These are phyloP conservation scores for Scaptomyza polygonia DNA, from an alignment of 2,888 invertebrate genomes.

Conservation along the genomic window DNA sequence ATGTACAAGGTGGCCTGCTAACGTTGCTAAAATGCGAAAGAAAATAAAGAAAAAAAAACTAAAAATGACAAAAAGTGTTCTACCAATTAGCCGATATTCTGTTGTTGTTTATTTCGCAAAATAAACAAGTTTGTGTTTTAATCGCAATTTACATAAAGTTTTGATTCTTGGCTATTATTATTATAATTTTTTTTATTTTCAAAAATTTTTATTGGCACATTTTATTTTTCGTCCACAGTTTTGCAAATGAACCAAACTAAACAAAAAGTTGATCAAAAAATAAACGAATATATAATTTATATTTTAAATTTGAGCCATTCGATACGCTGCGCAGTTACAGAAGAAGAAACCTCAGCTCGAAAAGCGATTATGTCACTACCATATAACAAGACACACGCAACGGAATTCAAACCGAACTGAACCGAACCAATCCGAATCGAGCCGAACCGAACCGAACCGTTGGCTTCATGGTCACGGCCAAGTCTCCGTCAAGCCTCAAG, in stretches of 20 bases:
- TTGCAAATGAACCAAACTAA: conserved; percentile 61
- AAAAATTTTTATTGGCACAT: conserved; percentile 71
- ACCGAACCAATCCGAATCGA: no score
- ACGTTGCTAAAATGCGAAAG: conserved; percentile 72
- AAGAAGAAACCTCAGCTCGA: conserved; percentile 60
- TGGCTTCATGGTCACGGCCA: conserved; percentile 75
- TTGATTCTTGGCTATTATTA: conserved; percentile 57
- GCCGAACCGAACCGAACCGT: conserved; percentile 32
- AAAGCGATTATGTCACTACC: conserved; percentile 67
- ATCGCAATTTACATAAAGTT: conserved; percentile 73
- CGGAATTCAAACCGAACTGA: conserved; percentile 46
- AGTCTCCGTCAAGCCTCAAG: conserved; percentile 37
- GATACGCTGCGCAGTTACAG: conserved; percentile 75
- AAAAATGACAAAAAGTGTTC: conserved; percentile 48
- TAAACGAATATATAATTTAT: no score
- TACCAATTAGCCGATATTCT: conserved; percentile 64
- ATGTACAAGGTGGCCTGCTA: conserved; percentile 49
- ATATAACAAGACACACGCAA: conserved; percentile 68
- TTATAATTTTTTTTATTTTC: conserved; percentile 33
- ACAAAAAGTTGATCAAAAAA: no score
- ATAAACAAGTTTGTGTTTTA: conserved; percentile 63
- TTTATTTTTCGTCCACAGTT: conserved; percentile 53
- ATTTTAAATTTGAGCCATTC: conserved; percentile 42
- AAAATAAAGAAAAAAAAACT: conserved; percentile 23
- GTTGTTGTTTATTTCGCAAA: conserved; percentile 70